Percentiles rank a stretch among this genome's conserved stretches.
Conservation (phyloP, 2,797 vertebrate species). For the Dermochelys coriacea region DNA sequence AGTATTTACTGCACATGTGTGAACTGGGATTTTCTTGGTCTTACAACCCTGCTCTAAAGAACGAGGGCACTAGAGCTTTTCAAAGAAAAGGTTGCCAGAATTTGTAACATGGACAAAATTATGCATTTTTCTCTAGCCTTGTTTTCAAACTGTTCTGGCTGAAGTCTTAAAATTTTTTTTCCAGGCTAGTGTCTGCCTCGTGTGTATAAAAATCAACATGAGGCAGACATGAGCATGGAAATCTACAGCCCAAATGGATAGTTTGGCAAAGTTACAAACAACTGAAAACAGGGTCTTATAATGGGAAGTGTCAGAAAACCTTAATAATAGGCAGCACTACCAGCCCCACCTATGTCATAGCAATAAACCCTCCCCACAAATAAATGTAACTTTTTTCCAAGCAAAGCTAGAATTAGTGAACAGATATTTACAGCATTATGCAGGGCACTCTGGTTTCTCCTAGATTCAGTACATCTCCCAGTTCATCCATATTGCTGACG, state of each 20-base stretch:
- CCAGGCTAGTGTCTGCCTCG: not conserved
- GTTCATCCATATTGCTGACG: not conserved
- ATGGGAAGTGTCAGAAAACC: not conserved
- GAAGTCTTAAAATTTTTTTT: not conserved
- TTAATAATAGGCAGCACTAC: not conserved
- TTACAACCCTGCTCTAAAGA: too few relatives aligned
- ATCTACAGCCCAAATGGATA: not conserved
- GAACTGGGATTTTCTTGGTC: not conserved
- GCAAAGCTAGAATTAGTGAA: not conserved
- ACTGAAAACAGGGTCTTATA: not conserved
- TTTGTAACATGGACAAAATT: not conserved
- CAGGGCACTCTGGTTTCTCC: not conserved
- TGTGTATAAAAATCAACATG: not conserved
- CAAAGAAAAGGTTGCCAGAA: too few relatives aligned
- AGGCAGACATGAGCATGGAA: not conserved
- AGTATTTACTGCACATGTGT: not conserved
- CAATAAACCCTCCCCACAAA: not conserved
- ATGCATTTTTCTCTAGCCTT: not conserved
- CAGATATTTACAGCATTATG: not conserved
- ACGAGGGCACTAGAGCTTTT: too few relatives aligned
- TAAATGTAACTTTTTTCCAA: not conserved
- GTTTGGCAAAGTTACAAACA: not conserved
- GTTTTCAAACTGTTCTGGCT: not conserved
- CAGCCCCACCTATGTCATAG: not conserved
- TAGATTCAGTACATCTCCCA: not conserved